Conservation (phyloP, 2,113 vertebrate species). For the Ramphastos sulfuratus region DNA sequence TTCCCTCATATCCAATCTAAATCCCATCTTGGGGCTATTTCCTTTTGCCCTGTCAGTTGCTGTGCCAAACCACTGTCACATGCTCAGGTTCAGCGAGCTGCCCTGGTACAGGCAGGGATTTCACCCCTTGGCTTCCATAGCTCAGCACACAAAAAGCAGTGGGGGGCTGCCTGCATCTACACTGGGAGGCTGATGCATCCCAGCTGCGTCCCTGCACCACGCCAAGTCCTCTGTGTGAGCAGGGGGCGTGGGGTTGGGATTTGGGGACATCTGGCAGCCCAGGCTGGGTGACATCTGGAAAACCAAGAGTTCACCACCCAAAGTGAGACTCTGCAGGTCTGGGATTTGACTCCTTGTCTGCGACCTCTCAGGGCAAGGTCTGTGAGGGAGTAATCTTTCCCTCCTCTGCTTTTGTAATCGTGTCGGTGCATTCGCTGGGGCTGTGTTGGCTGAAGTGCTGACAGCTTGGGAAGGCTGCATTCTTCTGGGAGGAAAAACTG, state of each 20-base stretch:
- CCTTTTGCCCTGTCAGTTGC: too few species aligned
- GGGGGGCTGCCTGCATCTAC: background rate
- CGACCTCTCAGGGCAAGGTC: fast-evolving
- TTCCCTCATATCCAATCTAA: too few species aligned
- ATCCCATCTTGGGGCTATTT: too few species aligned
- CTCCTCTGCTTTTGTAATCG: background rate
- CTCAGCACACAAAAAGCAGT: fast-evolving
- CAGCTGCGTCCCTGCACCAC: background rate
- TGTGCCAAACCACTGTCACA: background rate
- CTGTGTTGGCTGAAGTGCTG: background rate
- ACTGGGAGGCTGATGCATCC: background rate
- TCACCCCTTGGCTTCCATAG: background rate
- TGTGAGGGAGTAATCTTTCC: background rate
- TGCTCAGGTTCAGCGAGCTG: background rate
- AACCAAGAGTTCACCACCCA: background rate
- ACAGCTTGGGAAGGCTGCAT: background rate
- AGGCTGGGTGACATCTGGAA: background rate
- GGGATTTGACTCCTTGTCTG: background rate
- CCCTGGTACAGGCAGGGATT: background rate
- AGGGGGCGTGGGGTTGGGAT: background rate
- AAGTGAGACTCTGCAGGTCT: background rate
- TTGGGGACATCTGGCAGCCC: background rate
- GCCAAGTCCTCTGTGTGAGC: fast-evolving
- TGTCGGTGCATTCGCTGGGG: fast-evolving
- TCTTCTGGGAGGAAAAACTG: background rate